These are phyloP conservation scores for Melikaiella ostensackeni DNA, from an alignment of 2,888 invertebrate genomes.

Conservation along the genomic window DNA sequence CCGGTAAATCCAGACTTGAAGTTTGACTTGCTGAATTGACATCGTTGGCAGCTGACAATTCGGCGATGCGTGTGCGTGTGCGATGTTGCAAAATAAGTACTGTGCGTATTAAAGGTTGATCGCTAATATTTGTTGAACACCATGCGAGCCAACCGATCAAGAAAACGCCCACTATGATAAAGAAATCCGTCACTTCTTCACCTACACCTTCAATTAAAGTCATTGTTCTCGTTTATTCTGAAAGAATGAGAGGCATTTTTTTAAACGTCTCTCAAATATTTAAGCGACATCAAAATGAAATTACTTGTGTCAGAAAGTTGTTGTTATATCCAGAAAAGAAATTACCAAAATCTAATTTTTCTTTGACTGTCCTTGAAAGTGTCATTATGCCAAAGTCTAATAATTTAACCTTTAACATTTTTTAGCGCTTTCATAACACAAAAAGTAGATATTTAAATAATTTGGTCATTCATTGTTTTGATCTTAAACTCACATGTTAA, in stretches of 20 bases:
- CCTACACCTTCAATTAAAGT: conserved; percentile 89
- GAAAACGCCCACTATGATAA: conserved; percentile 81
- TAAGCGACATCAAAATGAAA: no score
- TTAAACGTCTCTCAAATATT: not conserved
- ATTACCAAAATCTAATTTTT: no score
- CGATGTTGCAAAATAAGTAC: conserved; percentile 83
- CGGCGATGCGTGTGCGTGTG: conserved; percentile 74
- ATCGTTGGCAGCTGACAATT: conserved; percentile 64
- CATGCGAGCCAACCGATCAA: conserved; percentile 84
- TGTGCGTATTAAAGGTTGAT: conserved; percentile 84
- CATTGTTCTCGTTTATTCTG: conserved; percentile 78
- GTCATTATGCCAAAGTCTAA: no score
- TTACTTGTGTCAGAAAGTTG: no score
- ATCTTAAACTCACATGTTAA: no score
- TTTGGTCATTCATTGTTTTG: no score
- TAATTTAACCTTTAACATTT: no score
- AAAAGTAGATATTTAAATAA: no score
- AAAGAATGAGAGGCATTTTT: not conserved
- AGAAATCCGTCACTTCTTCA: conserved; percentile 88
- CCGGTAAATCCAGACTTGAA: conserved; percentile 62
- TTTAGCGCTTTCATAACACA: no score
- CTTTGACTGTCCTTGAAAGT: no score
- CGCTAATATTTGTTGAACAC: conserved; percentile 87
- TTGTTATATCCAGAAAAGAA: no score
- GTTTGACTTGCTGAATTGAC: conserved; percentile 38